Base-by-base conservation (phyloP, 1,140 invertebrate species). In the Anastatus disparis region DNA sequence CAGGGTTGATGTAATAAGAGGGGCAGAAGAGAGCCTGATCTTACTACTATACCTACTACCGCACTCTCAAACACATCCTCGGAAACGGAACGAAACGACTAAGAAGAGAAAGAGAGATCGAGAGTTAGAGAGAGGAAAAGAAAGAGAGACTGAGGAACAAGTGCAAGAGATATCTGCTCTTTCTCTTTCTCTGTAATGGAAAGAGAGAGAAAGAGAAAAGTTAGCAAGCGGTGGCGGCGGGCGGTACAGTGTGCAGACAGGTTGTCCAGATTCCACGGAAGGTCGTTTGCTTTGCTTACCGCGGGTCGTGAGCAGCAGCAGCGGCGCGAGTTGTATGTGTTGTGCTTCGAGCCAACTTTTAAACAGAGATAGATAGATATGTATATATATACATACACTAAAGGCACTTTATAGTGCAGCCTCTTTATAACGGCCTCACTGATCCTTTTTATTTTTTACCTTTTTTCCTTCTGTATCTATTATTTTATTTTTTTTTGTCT, bases 201-300 rank as follows among this genome's bases (percentile, higher is more conserved):
- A 46, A 59, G 53, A 35, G 27, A n/a, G 29, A 24, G 44, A 31
- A 20, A 31, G n/a, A 46, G 13, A 31, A 56, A 24, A 62, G 50
- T 35, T 24, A 63, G 61, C 20, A 31, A 20, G 31, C 44, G 56
- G n/a, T 13, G 10, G 24, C 22, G 44, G n/a, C 22, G 75, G 76
- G 71, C 74, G 75, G 76, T 78, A 75, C 79, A 78, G 78, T 81
- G 79, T 75, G 79, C 81, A 85, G 84, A 85, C 84, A 85, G 84
- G 84, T 86, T 85, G 83, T 84, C 83, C 85, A 85, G 84, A 86
- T 86, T 85, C 85, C 85, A 84, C 77, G 84, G 83, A 85, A 86
- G 85, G 85, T 85, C 85, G 85, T 86, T 86, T 82, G 85, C 84
- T 85, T 86, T 84, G 82, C 84, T 84, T 83, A 84, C 78, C 79